Percentiles rank a stretch among this genome's conserved stretches.
phyloP scores from a whole-genome alignment of 1,140 invertebrate genomes.

The Lepidurus apus region DNA sequence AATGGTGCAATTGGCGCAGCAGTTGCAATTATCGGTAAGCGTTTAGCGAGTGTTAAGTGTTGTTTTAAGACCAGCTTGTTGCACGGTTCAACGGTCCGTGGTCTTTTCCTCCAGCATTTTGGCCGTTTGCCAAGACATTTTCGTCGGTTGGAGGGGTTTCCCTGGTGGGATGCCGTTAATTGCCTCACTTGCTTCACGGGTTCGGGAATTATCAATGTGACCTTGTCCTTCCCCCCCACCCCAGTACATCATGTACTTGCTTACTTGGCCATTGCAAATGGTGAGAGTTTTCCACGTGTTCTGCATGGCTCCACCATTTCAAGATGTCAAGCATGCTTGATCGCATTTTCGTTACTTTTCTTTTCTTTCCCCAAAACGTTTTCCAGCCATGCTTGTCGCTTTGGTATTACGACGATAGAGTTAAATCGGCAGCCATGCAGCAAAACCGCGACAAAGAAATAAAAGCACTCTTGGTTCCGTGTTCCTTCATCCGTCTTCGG shows the following conservation, averaged over 20 bases:
- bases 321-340: too few species aligned
- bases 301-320: not conserved
- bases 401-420: too few species aligned
- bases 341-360: too few species aligned
- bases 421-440: too few species aligned
- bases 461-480: too few species aligned
- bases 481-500: too few species aligned
- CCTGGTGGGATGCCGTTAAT: slow-evolving; percentile 13
- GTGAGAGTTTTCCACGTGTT: not conserved
- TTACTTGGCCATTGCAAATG: not conserved
- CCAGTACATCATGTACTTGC: not conserved
- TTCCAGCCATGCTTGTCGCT: too few species aligned
- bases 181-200: slow-evolving; percentile 7
- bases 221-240: not conserved
- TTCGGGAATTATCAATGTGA: not conserved
- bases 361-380: too few species aligned
- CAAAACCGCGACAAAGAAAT: too few species aligned
- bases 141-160: not conserved
- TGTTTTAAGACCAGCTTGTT: slow-evolving; percentile 19
- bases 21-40: slow-evolving; percentile 4
- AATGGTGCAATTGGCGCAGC: slow-evolving; percentile 1
- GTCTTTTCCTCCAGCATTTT: not conserved
- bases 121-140: not conserved
- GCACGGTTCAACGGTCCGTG: not conserved
- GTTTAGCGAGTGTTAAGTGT: not conserved